phyloP scores from a whole-genome alignment of 2,888 invertebrate species.

The Drosophila parthenogenetica region DNA sequence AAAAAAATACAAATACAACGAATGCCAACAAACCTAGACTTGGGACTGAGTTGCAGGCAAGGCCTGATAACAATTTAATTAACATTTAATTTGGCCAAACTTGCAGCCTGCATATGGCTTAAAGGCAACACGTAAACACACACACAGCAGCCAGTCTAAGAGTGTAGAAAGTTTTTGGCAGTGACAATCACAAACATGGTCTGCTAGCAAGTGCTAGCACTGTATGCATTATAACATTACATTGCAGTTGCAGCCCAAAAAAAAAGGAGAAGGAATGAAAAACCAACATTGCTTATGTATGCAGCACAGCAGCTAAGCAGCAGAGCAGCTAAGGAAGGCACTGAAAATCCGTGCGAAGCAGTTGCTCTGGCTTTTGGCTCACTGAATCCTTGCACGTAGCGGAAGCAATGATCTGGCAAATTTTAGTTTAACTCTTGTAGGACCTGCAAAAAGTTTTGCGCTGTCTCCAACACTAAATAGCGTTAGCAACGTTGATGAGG shows the following conservation, averaged over 20 bases:
- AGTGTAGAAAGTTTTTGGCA: slow-evolving; percentile 38
- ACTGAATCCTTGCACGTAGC: slow-evolving; percentile 73
- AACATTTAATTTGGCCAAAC: slow-evolving; percentile 73
- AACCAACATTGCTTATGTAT: slow-evolving; percentile 50
- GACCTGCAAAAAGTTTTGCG: slow-evolving; percentile 65
- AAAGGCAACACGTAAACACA: slow-evolving; percentile 20
- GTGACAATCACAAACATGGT: slow-evolving; percentile 65
- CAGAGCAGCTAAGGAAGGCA: slow-evolving; percentile 21
- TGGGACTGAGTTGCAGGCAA: background rate
- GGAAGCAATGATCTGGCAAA: slow-evolving; percentile 79
- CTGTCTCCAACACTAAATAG: slow-evolving; percentile 71
- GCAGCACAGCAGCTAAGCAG: slow-evolving; percentile 45
- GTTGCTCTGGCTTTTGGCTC: slow-evolving; percentile 36
- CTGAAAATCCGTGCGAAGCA: slow-evolving; percentile 57
- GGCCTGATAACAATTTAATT: slow-evolving; percentile 69
- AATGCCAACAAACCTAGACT: slow-evolving; percentile 17
- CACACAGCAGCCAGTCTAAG: slow-evolving; percentile 25
- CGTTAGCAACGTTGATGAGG: slow-evolving; percentile 62
- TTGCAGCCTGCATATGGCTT: slow-evolving; percentile 53
- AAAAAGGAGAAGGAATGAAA: background rate
- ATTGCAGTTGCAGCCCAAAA: slow-evolving; percentile 48
- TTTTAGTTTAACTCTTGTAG: slow-evolving; percentile 75
- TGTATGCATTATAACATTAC: slow-evolving; percentile 68
- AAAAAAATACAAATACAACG: slow-evolving; percentile 6
- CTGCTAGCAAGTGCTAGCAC: slow-evolving; percentile 34